Base-by-base conservation (phyloP, 2,888 invertebrate species). In the Drymonia ruficornis region DNA sequence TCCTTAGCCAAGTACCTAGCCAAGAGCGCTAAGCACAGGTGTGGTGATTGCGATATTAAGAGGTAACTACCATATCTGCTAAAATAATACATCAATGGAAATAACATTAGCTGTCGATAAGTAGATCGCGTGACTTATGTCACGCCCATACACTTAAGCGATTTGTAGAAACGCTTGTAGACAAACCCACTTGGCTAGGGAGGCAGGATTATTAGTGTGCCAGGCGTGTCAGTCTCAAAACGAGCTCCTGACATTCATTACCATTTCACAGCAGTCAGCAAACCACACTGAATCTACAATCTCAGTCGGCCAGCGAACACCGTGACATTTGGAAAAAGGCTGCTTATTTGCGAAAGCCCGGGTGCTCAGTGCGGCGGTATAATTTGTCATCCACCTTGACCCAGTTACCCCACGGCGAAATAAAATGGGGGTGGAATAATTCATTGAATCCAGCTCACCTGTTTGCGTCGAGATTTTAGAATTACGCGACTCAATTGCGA, bases 321-420 rank as follows among this genome's bases (percentile, higher is more conserved):
- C 76, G 73, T 72, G 74, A 76, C 78, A 76, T 80, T 80, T 74
- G 70, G 72, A 76, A 81, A 84, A 83, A 78, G 78, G 74, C 73
- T 69, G 67, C 80, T 78, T 85, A 81, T 86, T 87, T 83, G 79
- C 74, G 72, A 73, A 76, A 63, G 70, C 69, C 69, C 70, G 72
- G 77, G 70, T 72, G 70, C 70, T 70, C 66, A 70, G 66, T 72
- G 71, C 72, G 73, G 64, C 69, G 74, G 81, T 81, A 86, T 84
- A 83, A 83, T 82, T 84, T 80, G 77, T 75, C 78, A 72, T 74
- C 67, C 76, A 86, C 86, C 86, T 87, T 87, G 87, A 86, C 87
- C 81, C 50, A 78, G 62, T 76, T 81, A 28, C 72, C 61, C 48
- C 49, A 42, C 52, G 52, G 47, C 38, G 63, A 53, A 57, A 64